Evolutionary conservation across 2,113 vertebrate species (phyloP).

Genomic region (Taurulus bubalis): DNA sequence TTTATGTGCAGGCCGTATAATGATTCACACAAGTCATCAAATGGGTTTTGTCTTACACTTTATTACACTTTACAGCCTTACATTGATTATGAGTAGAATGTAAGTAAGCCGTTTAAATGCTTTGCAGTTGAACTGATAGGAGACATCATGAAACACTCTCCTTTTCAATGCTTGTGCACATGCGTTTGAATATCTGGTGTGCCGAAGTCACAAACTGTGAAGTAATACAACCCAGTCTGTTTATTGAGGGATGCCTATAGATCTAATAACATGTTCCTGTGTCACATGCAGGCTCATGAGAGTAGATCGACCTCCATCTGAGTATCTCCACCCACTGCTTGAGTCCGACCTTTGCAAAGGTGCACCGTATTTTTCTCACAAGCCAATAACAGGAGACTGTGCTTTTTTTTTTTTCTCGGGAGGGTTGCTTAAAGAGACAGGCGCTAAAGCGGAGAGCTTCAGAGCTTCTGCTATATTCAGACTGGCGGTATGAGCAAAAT

Average conservation of each 20-base stretch:
- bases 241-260: background rate
- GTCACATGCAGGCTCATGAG: background rate
- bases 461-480: background rate
- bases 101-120: slow-evolving; percentile 54
- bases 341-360: background rate
- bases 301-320: background rate
- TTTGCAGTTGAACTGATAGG: slow-evolving; percentile 18
- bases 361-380: background rate
- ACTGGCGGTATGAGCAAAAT: background rate
- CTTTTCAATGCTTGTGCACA: background rate
- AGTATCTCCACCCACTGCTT: background rate
- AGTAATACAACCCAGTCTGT: background rate
- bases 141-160: background rate
- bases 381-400: background rate
- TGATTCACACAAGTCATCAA: slow-evolving; percentile 68
- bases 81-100: slow-evolving; percentile 30
- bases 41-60: slow-evolving; percentile 43
- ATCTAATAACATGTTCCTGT: background rate
- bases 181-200: background rate
- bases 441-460: background rate
- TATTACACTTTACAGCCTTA: slow-evolving; percentile 25
- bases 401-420: background rate
- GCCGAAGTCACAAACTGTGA: background rate
- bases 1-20: slow-evolving; percentile 52
- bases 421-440: background rate